phyloP scores from a whole-genome alignment of 2,797 vertebrate genomes.

The Melanotaenia nigrans region DNA sequence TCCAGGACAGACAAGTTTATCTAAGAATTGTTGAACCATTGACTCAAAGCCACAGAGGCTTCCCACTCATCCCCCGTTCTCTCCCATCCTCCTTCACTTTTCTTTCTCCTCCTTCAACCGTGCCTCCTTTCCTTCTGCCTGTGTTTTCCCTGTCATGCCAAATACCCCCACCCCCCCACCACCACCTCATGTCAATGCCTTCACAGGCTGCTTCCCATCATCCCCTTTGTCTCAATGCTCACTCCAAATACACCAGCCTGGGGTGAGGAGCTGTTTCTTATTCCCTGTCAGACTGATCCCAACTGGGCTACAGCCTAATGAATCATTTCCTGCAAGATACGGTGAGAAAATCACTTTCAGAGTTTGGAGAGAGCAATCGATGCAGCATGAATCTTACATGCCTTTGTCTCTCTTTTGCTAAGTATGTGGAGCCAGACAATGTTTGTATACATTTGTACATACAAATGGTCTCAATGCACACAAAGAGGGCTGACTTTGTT shows the following conservation, averaged over 20 bases:
- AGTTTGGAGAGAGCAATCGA: conserved; percentile 48
- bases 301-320: conserved; percentile 69
- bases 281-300: conserved; percentile 69
- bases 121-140: conserved; percentile 12
- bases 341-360: conserved; percentile 77
- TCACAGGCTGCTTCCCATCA: conserved; percentile 61
- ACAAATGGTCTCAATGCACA: conserved; percentile 38
- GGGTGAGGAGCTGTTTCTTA: conserved; percentile 76
- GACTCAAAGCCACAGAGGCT: conserved; percentile 64
- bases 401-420: conserved; percentile 25
- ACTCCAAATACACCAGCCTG: conserved; percentile 62
- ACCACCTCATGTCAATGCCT: conserved; percentile 24
- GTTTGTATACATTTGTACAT: conserved; percentile 57
- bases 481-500: conserved; percentile 22
- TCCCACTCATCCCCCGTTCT: conserved; percentile 23
- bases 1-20: conserved; percentile 70
- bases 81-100: conserved; percentile 39
- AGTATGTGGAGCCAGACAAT: conserved; percentile 46
- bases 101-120: conserved; percentile 32
- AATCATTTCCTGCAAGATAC: conserved; percentile 79
- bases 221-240: conserved; percentile 51
- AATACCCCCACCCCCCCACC: background rate
- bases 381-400: conserved; percentile 50
- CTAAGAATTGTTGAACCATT: conserved; percentile 61
- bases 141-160: conserved; percentile 37